Evolutionary conservation across 2,113 vertebrate species (phyloP).

Genomic region (Fulica atra): DNA sequence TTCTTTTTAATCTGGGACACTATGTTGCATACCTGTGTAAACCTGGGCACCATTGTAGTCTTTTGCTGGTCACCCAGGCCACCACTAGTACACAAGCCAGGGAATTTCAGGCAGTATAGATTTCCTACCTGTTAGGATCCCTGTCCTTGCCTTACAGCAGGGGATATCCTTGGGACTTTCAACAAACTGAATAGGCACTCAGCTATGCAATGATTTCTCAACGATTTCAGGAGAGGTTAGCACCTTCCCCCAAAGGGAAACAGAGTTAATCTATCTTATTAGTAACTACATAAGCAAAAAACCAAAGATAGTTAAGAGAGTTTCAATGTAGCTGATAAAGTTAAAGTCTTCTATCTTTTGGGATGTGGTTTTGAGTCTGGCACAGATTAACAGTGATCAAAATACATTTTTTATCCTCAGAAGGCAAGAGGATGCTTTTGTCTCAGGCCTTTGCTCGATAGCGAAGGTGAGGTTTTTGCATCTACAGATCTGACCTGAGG

Average conservation of each 20-base stretch:
- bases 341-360: not conserved
- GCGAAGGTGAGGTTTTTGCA: not conserved
- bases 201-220: not conserved
- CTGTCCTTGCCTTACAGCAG: not conserved
- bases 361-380: not conserved
- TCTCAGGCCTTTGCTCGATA: not conserved
- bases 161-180: not conserved
- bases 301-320: not conserved
- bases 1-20: not conserved
- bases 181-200: not conserved
- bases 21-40: not conserved
- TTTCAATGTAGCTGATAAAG: not conserved
- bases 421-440: constrained; percentile 1
- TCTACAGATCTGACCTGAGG: constrained; percentile 9
- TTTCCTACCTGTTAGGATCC: not conserved
- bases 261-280: not conserved
- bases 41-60: not conserved
- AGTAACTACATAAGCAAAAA: not conserved
- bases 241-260: not conserved
- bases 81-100: not conserved
- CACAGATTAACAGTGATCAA: not conserved
- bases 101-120: not conserved
- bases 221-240: not conserved
- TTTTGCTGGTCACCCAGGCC: not conserved
- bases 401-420: not conserved